These are phyloP conservation scores for Lepisosteus oculatus DNA, from an alignment of 2,113 vertebrate species.

Conservation along the genomic window DNA sequence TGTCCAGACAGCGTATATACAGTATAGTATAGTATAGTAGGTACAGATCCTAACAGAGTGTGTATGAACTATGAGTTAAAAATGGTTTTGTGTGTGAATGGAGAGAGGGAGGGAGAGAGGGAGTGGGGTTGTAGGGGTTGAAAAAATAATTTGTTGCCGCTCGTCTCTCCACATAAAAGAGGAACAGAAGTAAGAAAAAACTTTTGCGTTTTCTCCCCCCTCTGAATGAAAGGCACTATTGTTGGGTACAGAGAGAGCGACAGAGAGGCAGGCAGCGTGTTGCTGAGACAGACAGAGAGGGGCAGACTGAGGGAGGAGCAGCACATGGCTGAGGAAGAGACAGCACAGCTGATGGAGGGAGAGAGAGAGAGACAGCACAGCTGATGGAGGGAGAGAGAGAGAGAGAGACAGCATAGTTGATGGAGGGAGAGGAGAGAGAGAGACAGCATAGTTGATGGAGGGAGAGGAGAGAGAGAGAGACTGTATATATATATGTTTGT, in stretches of 20 bases:
- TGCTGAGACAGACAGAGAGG: neutral
- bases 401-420: neutral
- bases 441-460: slow-evolving; percentile 16
- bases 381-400: neutral
- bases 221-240: slow-evolving; percentile 23
- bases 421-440: neutral
- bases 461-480: neutral
- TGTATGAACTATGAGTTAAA: no score
- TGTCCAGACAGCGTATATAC: no score
- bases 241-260: slow-evolving; percentile 4
- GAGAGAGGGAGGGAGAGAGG: slow-evolving; percentile 15
- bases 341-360: slow-evolving; percentile 17
- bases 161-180: slow-evolving; percentile 20
- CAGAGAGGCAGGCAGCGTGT: neutral
- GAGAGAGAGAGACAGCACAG: slow-evolving; percentile 29
- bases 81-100: no score
- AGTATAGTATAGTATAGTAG: no score
- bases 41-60: no score
- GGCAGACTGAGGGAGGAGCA: neutral
- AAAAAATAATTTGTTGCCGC: slow-evolving; percentile 56
- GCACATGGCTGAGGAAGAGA: slow-evolving; percentile 23
- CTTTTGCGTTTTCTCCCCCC: slow-evolving; percentile 51
- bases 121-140: no score
- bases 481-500: no score
- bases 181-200: slow-evolving; percentile 48